These are phyloP conservation scores for Sanderia malayensis DNA, from an alignment of 30 jellyfish, hydroid and myxozoan species.

Conservation along the genomic window DNA sequence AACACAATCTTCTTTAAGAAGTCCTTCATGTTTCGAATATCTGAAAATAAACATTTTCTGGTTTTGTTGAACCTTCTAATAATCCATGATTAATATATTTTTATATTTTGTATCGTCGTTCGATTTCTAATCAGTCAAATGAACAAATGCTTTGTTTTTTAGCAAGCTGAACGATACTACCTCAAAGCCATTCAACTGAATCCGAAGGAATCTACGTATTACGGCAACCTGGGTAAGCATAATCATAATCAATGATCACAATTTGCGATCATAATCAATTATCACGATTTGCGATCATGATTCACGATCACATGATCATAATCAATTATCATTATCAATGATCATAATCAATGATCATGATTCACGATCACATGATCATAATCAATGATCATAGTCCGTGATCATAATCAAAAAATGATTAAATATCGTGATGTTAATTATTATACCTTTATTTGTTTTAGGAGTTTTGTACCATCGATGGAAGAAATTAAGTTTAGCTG, in stretches of 20 bases:
- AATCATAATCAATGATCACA: too few species aligned
- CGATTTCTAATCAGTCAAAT: too few species aligned
- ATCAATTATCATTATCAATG: neutral
- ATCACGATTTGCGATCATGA: neutral
- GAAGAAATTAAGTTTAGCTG: slow-evolving; percentile 54
- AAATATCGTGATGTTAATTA: too few species aligned
- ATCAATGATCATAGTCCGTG: neutral
- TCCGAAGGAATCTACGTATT: slow-evolving; percentile 68
- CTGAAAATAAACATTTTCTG: neutral
- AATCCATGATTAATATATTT: neutral
- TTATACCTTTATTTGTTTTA: slow-evolving; percentile 3
- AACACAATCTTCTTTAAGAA: neutral
- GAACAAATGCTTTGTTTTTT: too few species aligned
- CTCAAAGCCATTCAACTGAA: slow-evolving; percentile 53
- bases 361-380: neutral
- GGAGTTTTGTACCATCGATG: slow-evolving; percentile 85
- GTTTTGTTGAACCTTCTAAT: too few species aligned
- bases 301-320: neutral
- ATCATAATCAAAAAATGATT: too few species aligned
- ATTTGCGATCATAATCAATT: too few species aligned
- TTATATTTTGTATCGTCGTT: too few species aligned
- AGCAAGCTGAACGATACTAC: slow-evolving; percentile 65
- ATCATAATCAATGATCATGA: too few species aligned
- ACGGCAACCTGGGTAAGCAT: slow-evolving; percentile 80
- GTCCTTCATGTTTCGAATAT: neutral